Base-by-base conservation (phyloP, 2,113 vertebrate genomes). In the Xyrauchen texanus region DNA sequence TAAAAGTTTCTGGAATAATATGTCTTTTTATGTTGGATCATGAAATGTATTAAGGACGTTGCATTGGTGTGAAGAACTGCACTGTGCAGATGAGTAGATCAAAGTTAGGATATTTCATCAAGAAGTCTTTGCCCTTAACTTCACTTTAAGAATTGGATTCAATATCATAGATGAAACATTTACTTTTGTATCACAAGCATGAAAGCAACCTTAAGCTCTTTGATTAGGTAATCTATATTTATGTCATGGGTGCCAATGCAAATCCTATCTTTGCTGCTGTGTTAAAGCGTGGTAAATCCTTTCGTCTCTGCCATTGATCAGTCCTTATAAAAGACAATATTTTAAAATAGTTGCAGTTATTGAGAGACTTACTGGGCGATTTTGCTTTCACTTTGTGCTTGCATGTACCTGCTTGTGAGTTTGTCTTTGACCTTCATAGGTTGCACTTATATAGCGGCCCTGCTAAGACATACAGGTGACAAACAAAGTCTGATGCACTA, bases 401-500 rank as follows among this genome's bases (percentile, higher is more conserved):
- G 44, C 12, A 0, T 73, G 44, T 45, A 10, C 0, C 2, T n/a
- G 47, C 11, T 16, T 34, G 46, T 49, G 7, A 13, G 44, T 55
- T 52, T 74, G 11, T 53, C 46, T 44, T 8, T 80, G 78, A 80
- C 77, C 81, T 82, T 80, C 62, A 47, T 46, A 55, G 53, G 47
- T 46, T 13, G 44, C 8, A 55, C 12, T 49, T 11, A 55, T 74
- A 55, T 53, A 3, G 53, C 4, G 9, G n/a, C 65, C 8, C 11
- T 61, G 61, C 64, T 16, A 11, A 57, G 61, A 6, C 49, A 46
- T 34, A 34, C 21, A 34, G 21, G 21, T 34, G 21, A 34, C 21
- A 34, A 34, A 34, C 21, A 34, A 34, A 34, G 3, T 34, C 21
- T 34, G 21, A 34, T 34, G 21, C 21, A 34, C 21, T 34, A 34